Evolutionary conservation across 2,888 invertebrate species (phyloP), one percentile per base, ranked within the genome.

Genomic region (Stictocephala bisonia): DNA sequence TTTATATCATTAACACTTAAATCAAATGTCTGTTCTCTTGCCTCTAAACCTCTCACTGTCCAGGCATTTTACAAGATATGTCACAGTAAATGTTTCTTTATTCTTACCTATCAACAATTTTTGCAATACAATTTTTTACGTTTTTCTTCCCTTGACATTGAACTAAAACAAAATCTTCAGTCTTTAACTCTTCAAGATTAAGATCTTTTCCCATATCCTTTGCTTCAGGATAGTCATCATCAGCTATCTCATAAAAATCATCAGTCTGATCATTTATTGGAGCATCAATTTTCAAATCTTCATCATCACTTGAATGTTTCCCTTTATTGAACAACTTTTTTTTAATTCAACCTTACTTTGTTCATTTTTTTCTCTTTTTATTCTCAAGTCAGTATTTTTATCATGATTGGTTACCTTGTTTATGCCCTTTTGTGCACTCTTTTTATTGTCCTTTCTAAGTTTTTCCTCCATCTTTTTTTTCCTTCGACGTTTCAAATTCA

Each of bases 11-110:
- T 29, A 20, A 9, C 64, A 26, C 53, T 51, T 13, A 53, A 13
- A 71, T 71, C 41, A 27, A 71, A 58, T 60, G 24, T 56, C 56
- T 35, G 56, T 15, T 18, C 40, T 64, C 41, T 60, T 35, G 7
- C 27, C 58, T 58, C 26, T 71, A 22, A 71, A 71, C 40, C 27
- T 70, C 13, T 70, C 56, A 40, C 53, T 53, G 56, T 70, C 70
- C 35, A 70, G 70, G 56, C 70, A 70, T 15, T 53, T 70, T 15
- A 29, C 31, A n/a, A 70, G 41, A 56, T 70, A 70, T 31, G 35
- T 70, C 24, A 24, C 71, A 27, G 58, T 44, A 71, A 71, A 71
- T 40, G 58, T 41, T 1, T 41, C 71, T 15, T 44, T 44, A 41
- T 15, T 71, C 58, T 70, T 44, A 22, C 22, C 50, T 53, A 27